Evolutionary conservation across 2,888 invertebrate genomes (phyloP).

Genomic region (Ommatoiulus sabulosus): DNA sequence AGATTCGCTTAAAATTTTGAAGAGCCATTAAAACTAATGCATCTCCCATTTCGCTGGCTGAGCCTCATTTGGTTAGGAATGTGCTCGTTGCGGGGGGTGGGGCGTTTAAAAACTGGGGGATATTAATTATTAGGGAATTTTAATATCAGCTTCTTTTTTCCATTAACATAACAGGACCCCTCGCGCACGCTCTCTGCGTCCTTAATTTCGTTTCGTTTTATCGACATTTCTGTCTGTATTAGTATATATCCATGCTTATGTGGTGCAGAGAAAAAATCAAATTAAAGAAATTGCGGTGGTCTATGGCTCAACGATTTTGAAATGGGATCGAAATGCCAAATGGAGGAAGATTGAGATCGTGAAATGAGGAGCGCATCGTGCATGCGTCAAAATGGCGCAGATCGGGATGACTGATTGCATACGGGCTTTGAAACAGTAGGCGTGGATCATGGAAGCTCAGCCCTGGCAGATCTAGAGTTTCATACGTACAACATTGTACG

Average conservation of each 20-base stretch:
- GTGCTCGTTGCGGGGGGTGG: neutral
- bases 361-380: too few relatives aligned
- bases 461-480: too few relatives aligned
- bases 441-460: too few relatives aligned
- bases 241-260: neutral
- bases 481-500: too few relatives aligned
- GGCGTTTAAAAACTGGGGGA: neutral
- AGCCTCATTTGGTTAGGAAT: conserved; percentile 30
- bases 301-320: neutral
- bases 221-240: too few relatives aligned
- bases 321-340: neutral
- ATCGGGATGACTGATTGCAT: too few relatives aligned
- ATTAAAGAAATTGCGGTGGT: neutral
- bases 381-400: too few relatives aligned
- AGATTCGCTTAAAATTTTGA: neutral
- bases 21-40: neutral
- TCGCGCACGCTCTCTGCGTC: neutral
- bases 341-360: neutral
- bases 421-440: too few relatives aligned
- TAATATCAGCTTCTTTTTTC: neutral
- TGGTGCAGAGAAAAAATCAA: neutral
- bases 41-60: neutral
- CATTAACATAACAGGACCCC: neutral
- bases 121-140: conserved; percentile 35
- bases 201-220: neutral